Conservation (phyloP, 2,113 vertebrate species). For the Burhinus bistriatus region DNA sequence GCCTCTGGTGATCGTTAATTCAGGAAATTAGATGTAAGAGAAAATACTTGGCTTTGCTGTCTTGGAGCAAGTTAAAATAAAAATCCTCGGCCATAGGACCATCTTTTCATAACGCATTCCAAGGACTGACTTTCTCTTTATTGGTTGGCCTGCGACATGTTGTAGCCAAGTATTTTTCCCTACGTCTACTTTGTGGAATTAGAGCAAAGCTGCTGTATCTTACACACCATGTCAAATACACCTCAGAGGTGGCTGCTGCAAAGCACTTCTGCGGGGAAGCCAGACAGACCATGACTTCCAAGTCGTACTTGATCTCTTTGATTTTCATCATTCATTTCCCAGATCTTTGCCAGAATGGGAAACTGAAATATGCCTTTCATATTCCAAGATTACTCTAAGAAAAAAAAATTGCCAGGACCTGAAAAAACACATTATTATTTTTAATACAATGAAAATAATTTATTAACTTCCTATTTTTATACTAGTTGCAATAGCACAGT, state of each 20-base stretch:
- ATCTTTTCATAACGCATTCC: background rate
- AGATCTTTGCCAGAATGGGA: background rate
- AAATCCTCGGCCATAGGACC: background rate
- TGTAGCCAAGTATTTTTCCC: background rate
- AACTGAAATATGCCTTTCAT: background rate
- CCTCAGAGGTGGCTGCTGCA: background rate
- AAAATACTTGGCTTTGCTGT: slow-evolving; percentile 26
- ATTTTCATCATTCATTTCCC: background rate
- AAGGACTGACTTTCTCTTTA: background rate
- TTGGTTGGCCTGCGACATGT: background rate
- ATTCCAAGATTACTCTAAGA: background rate
- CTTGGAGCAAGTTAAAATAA: slow-evolving; percentile 12
- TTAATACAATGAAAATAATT: background rate
- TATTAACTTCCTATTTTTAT: background rate
- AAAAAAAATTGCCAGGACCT: background rate
- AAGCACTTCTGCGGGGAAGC: background rate
- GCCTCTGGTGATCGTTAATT: slow-evolving; percentile 29
- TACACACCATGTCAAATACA: background rate
- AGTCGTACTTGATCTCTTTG: background rate
- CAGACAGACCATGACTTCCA: background rate
- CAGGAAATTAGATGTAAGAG: slow-evolving; percentile 4
- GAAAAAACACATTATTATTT: background rate
- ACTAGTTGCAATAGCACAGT: background rate
- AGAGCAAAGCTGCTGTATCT: background rate
- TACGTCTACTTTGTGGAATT: background rate